Base-by-base conservation (phyloP, 2,888 invertebrate species). In the Embidobia sp. region DNA sequence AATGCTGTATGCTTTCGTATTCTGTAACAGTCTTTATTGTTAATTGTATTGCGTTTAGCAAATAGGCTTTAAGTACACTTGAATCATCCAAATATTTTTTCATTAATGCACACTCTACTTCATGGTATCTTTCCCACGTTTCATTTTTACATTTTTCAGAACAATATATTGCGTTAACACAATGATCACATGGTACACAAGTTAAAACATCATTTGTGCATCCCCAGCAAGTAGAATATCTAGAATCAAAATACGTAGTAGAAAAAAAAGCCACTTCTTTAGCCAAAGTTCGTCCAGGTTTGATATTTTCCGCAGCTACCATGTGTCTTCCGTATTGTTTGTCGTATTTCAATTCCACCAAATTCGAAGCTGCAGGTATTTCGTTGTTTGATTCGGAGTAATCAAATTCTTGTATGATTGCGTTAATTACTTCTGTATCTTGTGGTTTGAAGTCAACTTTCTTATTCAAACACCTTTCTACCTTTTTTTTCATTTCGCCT, bases 201-300 rank as follows among this genome's bases (percentile, higher is more conserved):
- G 92, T 92, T 82, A 91, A 90, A 80, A 90, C 90, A 66, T 92
- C 89, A 31, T 91, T 90, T 53, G 94, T 89, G 85, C 96, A 96
- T 78, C 93, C 90, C 80, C 92, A 93, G 85, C 96, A 96, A 84
- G 93, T 92, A 16, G 91, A 92, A 26, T 91, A 86, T 61, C 89
- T 88, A 37, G 91, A 91, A 15, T 95, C 85, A 13, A 93, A 91
- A 86, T 93, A 97, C 0, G 97, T 95, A 63, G 93, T 91, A n/a
- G n/a, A n/a, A n/a, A n/a, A n/a, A n/a, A n/a, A n/a, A n/a, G n/a
- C n/a, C n/a, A n/a, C n/a, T 89, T 98, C 97, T 48, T 94, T 90
- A 1, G 93, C 93, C 26, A 98, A 86, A 3, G 96, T 90, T 86
- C 97, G 96, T 44, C 96, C 96, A 0, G 94, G 93, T 79, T 90